Conservation (phyloP, 2,888 invertebrate species). For the Charanyca ferruginea region DNA sequence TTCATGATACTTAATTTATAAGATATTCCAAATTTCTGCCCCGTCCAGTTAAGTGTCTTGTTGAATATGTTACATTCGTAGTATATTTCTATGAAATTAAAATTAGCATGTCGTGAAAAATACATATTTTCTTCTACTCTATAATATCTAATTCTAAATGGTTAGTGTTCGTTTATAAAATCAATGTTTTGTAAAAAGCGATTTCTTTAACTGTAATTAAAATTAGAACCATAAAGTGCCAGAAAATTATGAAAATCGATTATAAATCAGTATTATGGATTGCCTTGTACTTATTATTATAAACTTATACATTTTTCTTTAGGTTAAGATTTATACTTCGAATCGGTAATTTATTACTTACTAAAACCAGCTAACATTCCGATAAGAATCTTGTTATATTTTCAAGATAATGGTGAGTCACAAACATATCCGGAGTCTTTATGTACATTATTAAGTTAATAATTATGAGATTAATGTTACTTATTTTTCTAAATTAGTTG, state of each 20-base stretch:
- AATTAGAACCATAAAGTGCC: constrained; percentile 68
- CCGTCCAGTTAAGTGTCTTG: constrained; percentile 70
- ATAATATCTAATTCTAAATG: constrained; percentile 55
- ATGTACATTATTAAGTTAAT: constrained; percentile 54
- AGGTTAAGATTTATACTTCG: constrained; percentile 61
- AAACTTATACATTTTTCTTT: constrained; percentile 62
- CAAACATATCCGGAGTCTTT: constrained; percentile 54
- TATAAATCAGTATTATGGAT: constrained; percentile 74
- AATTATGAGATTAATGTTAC: constrained; percentile 59
- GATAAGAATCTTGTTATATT: constrained; percentile 38
- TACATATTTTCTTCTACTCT: constrained; percentile 56
- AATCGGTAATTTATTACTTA: constrained; percentile 56
- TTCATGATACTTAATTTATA: constrained; percentile 37
- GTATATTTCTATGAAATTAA: constrained; percentile 40
- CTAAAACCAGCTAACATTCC: constrained; percentile 59
- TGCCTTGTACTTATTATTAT: constrained; percentile 71
- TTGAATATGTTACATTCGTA: constrained; percentile 36
- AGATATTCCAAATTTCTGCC: constrained; percentile 62
- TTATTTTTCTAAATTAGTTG: constrained; percentile 62
- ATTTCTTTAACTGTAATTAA: constrained; percentile 63
- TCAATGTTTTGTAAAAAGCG: constrained; percentile 60
- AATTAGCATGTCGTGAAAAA: constrained; percentile 47
- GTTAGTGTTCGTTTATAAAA: constrained; percentile 64
- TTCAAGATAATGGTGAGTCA: constrained; percentile 54
- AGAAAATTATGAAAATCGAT: constrained; percentile 67